phyloP scores from a whole-genome alignment of 2,888 invertebrate species.

The Gymnoscelis rufifasciata region DNA sequence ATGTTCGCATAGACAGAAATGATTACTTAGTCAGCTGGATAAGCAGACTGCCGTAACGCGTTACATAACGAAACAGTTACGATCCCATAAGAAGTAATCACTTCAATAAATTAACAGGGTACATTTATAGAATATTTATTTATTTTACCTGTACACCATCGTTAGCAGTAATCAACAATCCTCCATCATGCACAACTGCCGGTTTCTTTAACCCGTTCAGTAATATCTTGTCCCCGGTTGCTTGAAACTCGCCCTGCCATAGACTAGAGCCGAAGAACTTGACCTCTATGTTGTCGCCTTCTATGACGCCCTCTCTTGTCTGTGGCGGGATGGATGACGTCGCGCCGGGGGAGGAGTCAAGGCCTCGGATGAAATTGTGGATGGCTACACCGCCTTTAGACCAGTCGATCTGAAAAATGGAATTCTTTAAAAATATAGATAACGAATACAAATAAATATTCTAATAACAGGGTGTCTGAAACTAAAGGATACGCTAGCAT shows the following conservation, averaged over 20 bases:
- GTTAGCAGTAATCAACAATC: slow-evolving; percentile 88
- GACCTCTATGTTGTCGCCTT: slow-evolving; percentile 53
- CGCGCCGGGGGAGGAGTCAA: slow-evolving; percentile 97
- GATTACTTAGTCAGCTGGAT: too few relatives aligned
- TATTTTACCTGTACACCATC: slow-evolving; percentile 84
- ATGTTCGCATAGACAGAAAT: too few relatives aligned
- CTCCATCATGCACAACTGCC: slow-evolving; percentile 86
- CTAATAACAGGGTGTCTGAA: too few relatives aligned
- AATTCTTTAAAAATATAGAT: too few relatives aligned
- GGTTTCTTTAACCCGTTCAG: slow-evolving; percentile 81
- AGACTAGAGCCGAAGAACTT: slow-evolving; percentile 88
- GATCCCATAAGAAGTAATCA: too few relatives aligned
- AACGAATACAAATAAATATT: too few relatives aligned
- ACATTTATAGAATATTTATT: too few relatives aligned
- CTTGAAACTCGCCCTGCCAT: slow-evolving; percentile 79
- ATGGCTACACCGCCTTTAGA: slow-evolving; percentile 84
- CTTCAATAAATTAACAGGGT: too few relatives aligned
- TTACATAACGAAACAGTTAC: too few relatives aligned
- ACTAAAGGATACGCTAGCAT: too few relatives aligned
- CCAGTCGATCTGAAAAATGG: slow-evolving; percentile 82
- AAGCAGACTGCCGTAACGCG: too few relatives aligned
- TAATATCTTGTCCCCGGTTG: slow-evolving; percentile 76
- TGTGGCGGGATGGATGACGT: slow-evolving; percentile 78
- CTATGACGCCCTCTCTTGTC: slow-evolving; percentile 56
- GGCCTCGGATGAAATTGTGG: slow-evolving; percentile 95